Percentiles rank a stretch among this genome's conserved stretches.
phyloP scores from a whole-genome alignment of 1,140 invertebrate genomes.

The Papilio aristodemus region DNA sequence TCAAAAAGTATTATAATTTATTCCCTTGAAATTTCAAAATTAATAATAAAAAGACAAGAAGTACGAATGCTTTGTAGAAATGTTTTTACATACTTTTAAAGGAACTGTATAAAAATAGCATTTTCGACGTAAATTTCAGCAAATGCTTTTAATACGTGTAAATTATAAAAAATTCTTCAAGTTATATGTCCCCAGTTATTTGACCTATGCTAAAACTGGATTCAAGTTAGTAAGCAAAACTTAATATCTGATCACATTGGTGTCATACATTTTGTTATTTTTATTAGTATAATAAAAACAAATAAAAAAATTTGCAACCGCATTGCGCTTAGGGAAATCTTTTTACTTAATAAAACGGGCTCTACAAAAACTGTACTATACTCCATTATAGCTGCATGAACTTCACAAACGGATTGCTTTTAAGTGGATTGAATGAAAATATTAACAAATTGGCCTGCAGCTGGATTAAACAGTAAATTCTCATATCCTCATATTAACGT shows the following conservation, averaged over 20 bases:
- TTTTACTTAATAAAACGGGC: constrained; percentile 13
- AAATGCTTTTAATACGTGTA: too few species aligned
- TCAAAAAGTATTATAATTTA: not conserved
- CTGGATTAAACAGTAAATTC: constrained; percentile 79
- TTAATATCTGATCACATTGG: too few species aligned
- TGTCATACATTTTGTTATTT: too few species aligned
- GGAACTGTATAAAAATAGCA: too few species aligned
- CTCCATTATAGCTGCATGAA: constrained; percentile 34
- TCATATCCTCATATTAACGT: constrained; percentile 77
- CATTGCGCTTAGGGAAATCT: constrained; percentile 4
- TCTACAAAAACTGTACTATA: constrained; percentile 17
- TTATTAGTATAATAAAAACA: too few species aligned
- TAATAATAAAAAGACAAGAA: not conserved
- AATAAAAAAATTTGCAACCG: not conserved
- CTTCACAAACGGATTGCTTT: constrained; percentile 53
- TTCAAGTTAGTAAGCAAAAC: too few species aligned
- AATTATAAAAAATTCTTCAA: too few species aligned
- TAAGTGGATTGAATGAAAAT: constrained; percentile 79
- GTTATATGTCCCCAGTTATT: too few species aligned
- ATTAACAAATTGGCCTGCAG: constrained; percentile 79
- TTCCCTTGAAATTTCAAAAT: not conserved
- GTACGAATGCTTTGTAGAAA: too few species aligned
- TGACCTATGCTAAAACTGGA: too few species aligned
- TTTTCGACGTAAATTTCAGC: too few species aligned
- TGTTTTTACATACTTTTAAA: too few species aligned